phyloP scores from a whole-genome alignment of 2,888 invertebrate species.

The Ichneumoninae sp. region DNA sequence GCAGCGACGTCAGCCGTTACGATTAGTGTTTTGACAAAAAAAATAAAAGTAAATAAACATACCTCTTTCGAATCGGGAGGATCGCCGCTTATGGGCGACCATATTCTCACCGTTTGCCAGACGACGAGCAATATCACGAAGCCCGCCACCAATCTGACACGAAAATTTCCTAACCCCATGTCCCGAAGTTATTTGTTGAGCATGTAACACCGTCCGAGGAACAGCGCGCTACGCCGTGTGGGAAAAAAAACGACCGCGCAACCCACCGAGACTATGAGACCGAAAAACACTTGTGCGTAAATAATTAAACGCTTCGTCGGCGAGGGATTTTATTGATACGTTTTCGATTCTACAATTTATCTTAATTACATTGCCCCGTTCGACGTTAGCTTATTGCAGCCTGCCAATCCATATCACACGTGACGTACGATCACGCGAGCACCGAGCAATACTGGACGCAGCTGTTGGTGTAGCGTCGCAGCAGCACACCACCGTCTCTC shows the following conservation, averaged over 20 bases:
- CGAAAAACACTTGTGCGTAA: background rate
- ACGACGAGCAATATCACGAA: conserved; percentile 66
- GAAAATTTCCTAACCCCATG: conserved; percentile 76
- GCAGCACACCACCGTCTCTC: background rate
- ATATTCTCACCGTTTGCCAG: conserved; percentile 65
- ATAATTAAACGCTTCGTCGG: background rate
- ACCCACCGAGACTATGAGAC: no score
- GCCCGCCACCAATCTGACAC: conserved; percentile 71
- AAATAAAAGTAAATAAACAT: background rate
- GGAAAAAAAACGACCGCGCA: background rate
- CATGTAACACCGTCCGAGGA: background rate
- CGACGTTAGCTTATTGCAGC: background rate
- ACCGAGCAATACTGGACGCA: background rate
- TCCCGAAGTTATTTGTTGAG: background rate
- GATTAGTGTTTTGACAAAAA: conserved; percentile 6
- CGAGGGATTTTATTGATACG: background rate
- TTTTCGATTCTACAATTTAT: background rate
- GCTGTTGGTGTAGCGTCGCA: background rate
- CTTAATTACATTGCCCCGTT: background rate
- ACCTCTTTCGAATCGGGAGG: conserved; percentile 51
- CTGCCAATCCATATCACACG: background rate
- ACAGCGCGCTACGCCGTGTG: background rate
- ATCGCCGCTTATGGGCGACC: conserved; percentile 52
- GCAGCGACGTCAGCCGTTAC: background rate
- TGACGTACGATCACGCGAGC: background rate